Evolutionary conservation across 2,888 invertebrate species (phyloP).

Genomic region (Mesorhabditis spiculigera): DNA sequence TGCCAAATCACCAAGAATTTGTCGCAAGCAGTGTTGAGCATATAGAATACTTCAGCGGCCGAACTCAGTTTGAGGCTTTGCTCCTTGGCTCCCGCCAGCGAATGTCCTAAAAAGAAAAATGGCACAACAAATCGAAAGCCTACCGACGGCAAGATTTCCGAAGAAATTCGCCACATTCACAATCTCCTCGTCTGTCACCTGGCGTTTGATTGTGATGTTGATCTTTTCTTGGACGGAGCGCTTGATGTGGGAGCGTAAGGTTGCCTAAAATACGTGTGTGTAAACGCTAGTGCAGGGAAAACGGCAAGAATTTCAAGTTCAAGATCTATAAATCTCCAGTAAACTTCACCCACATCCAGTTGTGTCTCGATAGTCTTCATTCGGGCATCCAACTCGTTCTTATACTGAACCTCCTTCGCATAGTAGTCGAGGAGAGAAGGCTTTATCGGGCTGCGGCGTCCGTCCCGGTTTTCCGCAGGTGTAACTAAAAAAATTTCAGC

Average conservation of each 20-base stretch:
- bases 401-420: not conserved
- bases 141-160: not conserved
- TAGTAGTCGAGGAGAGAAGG: not conserved
- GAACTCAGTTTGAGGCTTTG: not conserved
- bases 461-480: too few species aligned
- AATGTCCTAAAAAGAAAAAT: not conserved
- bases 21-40: not conserved
- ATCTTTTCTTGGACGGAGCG: not conserved
- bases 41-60: not conserved
- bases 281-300: too few species aligned
- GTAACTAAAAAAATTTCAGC: too few species aligned
- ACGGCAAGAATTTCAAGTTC: not conserved
- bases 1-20: not conserved
- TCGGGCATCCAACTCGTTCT: not conserved
- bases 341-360: not conserved
- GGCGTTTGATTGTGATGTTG: not conserved
- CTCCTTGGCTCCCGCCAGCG: not conserved
- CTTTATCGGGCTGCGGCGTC: too few species aligned
- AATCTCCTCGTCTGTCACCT: not conserved
- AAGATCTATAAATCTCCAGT: not conserved
- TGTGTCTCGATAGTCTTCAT: not conserved
- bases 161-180: not conserved
- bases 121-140: not conserved
- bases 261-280: not conserved
- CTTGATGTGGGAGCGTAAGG: not conserved